These are phyloP conservation scores for Trichogramma pretiosum DNA, from an alignment of 1,140 invertebrate genomes.

Conservation along the genomic window DNA sequence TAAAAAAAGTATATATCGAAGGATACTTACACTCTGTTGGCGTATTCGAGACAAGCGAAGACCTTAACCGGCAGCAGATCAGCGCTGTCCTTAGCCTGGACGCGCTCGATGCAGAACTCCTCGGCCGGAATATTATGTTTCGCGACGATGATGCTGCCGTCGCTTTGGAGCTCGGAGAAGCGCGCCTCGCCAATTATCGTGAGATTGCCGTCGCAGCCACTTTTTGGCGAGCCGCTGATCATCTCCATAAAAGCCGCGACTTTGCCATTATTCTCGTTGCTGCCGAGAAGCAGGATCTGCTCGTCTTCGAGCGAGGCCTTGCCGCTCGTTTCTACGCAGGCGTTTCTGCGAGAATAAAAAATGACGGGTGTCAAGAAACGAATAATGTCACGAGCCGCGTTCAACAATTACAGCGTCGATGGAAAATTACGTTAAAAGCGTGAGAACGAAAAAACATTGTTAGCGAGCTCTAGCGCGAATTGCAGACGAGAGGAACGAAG, in stretches of 20 bases:
- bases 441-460: constrained; percentile 4
- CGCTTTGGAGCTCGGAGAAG: constrained; percentile 36
- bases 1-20: not conserved
- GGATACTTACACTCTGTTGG: constrained; percentile 31
- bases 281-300: constrained; percentile 34
- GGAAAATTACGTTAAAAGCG: not conserved
- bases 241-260: constrained; percentile 31
- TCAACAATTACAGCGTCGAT: not conserved
- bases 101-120: constrained; percentile 56
- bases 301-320: constrained; percentile 22
- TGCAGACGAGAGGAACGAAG: too few species aligned
- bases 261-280: constrained; percentile 14
- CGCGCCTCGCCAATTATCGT: constrained; percentile 45
- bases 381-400: not conserved
- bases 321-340: constrained; percentile 30
- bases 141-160: constrained; percentile 42
- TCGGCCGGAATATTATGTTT: constrained; percentile 43
- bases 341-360: constrained; percentile 30
- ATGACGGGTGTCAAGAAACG: not conserved
- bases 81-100: constrained; percentile 28
- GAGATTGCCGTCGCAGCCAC: constrained; percentile 34
- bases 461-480: too few species aligned
- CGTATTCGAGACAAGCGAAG: constrained; percentile 54
- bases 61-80: constrained; percentile 45
- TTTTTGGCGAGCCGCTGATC: constrained; percentile 47